Base-by-base conservation (phyloP, 2,888 invertebrate species). In the Branchipolynoe longqiensis region DNA sequence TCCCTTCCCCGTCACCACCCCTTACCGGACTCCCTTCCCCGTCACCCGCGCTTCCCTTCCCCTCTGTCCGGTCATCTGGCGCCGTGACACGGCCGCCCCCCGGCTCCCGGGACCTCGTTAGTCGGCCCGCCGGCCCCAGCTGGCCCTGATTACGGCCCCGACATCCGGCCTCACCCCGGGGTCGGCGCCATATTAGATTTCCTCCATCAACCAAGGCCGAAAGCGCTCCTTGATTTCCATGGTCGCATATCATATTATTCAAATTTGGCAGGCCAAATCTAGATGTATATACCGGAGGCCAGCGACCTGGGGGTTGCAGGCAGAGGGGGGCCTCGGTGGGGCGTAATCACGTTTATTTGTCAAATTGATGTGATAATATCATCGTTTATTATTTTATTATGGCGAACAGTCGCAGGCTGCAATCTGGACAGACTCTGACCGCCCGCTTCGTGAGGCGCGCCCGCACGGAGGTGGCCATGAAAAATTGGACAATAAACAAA, bases 301-400 rank as follows among this genome's bases (percentile, higher is more conserved):
- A 31, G 58, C 84, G 28, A 74, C 74, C 84, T 40, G 40, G n/a
- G 0, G 62, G 74, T 78, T 36, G 33, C n/a, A 59, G 78, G 58
- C 38, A 73, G 22, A 2, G 28, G 56, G 54, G 48, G 25, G 78
- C 78, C n/a, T n/a, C n/a, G n/a, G n/a, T 33, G 22, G 22, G 28
- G 33, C 84, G 22, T 84, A 84, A 84, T 84, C 41, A 56, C 28
- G 58, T 84, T 74, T 74, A 54, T 73, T 25, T 48, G 84, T 38
- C 40, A 74, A 84, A 84, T 84, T 84, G 84, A 84, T 84, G 78
- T 74, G 74, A 74, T 84, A 84, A 84, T 78, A 78, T 78, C 78
- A 78, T 48, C 84, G 69, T 84, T 84, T 84, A 78, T 84, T 84
- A 84, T 78, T 74, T 74, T 84, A 84, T 84, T 40, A 84, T 84